Percentiles rank a stretch among this genome's conserved stretches.
These are phyloP conservation scores for Xyliphius kryptos DNA, from an alignment of 2,113 vertebrate species.

Conservation along the genomic window DNA sequence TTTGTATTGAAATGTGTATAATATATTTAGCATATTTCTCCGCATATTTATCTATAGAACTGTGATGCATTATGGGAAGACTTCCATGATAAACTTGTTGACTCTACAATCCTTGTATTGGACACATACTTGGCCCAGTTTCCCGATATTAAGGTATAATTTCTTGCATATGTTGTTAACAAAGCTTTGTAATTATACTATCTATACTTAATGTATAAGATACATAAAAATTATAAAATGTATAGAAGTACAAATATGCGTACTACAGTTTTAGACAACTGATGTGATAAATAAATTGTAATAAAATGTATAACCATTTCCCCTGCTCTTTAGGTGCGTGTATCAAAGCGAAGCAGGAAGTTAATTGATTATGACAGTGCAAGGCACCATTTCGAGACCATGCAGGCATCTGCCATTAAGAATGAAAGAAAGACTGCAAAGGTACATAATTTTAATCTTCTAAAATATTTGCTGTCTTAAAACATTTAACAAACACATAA, in stretches of 20 bases:
- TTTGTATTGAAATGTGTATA: too few relatives aligned
- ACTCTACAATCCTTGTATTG: slow-evolving; percentile 84
- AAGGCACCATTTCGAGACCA: slow-evolving; percentile 88
- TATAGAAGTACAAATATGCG: too few relatives aligned
- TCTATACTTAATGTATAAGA: too few relatives aligned
- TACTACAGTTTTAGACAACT: background rate
- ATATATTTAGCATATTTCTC: too few relatives aligned
- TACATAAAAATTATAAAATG: too few relatives aligned
- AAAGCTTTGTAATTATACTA: too few relatives aligned
- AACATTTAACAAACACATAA: too few relatives aligned
- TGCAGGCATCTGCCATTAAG: slow-evolving; percentile 83
- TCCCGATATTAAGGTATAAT: slow-evolving; percentile 95
- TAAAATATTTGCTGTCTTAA: too few relatives aligned
- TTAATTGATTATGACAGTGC: slow-evolving; percentile 96
- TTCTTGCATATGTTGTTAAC: too few relatives aligned
- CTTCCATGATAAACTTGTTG: slow-evolving; percentile 94
- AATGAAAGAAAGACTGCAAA: slow-evolving; percentile 87
- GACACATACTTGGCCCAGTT: slow-evolving; percentile 91
- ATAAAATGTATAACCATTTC: too few relatives aligned
- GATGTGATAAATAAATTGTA: too few relatives aligned
- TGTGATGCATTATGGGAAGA: slow-evolving; percentile 95
- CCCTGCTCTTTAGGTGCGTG: slow-evolving; percentile 70
- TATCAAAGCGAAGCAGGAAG: slow-evolving; percentile 92
- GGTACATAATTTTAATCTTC: too few relatives aligned
- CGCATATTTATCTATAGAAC: slow-evolving; percentile 82